These are phyloP conservation scores for Ametastegia equiseti DNA, from an alignment of 2,888 invertebrate species.

Conservation along the genomic window DNA sequence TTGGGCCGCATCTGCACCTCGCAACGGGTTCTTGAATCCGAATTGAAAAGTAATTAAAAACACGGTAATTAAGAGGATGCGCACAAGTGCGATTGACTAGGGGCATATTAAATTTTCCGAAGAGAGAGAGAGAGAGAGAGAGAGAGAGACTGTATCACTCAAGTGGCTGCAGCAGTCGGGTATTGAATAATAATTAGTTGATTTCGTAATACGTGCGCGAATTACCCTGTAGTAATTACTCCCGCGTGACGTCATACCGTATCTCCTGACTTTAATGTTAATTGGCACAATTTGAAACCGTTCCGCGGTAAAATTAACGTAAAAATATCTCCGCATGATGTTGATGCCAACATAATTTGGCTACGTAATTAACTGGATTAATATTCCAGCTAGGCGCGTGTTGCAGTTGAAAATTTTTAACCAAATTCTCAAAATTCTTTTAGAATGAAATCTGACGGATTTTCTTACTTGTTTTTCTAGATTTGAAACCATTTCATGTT, in stretches of 20 bases:
- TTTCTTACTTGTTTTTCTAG: not conserved
- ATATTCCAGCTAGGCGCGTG: not conserved
- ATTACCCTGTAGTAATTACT: conserved; percentile 8
- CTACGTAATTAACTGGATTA: not conserved
- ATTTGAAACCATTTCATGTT: not conserved
- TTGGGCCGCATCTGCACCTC: no score
- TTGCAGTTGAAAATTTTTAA: not conserved
- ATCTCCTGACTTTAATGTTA: conserved; percentile 3
- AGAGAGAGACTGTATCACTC: conserved; percentile 15
- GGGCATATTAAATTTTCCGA: not conserved
- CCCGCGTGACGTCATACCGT: conserved; percentile 1
- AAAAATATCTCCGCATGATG: not conserved
- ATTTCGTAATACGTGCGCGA: not conserved
- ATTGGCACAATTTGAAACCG: conserved; percentile 23
- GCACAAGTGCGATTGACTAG: not conserved
- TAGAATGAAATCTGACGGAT: not conserved
- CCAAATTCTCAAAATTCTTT: not conserved
- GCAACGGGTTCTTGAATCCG: not conserved
- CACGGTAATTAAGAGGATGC: conserved; percentile 16
- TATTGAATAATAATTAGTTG: conserved; percentile 39
- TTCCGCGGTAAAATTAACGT: not conserved
- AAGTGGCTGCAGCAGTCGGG: not conserved
- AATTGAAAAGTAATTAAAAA: conserved; percentile 6
- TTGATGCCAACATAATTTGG: not conserved
- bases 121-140: no score